Base-by-base conservation (phyloP, 2,888 invertebrate species). In the Cosmopolites sordidus region DNA sequence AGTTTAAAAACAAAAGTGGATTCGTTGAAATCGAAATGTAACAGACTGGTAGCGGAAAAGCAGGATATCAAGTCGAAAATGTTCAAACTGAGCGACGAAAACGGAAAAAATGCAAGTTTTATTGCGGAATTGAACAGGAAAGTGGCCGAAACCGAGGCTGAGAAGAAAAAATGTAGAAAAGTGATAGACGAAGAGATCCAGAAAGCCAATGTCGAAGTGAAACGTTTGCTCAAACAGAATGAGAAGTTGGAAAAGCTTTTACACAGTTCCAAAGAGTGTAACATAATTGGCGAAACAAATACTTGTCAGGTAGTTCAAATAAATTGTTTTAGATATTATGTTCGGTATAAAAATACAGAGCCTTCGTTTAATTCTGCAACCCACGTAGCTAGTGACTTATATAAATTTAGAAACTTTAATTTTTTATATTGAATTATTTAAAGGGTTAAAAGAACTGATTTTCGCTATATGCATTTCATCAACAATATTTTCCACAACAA, bases 1-100 rank as follows among this genome's bases (percentile, higher is more conserved):
- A 81, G 81, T 0, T 68, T 80, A 4, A 84, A 81, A 60, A 81
- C 76, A 54, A 87, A 84, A 67, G 67, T 83, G 1, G 83, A 86
- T n/a, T 83, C 81, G 0, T 73, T 81, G 0, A 83, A 79, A 67
- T 84, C 86, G 22, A 79, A 89, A 61, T 80, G 83, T 52, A 81
- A 80, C 65, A 84, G 83, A 45, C 71, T 89, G 16, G 86, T 86
- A 62, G 80, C 80, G 51, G 88, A 89, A 56, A 69, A 79, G 11
- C 74, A 74, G 1, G 75, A 74, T 0, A 72, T 80, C 22, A 82
- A 83, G 65, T 76, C 78, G 29, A 85, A 83, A 62, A 75, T 83
- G 56, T 74, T 75, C 33, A 78, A 82, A 1, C 70, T 84, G 54
- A 76, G 80, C 17, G 83, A 84, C 56, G 84, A 85, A 65, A 79